These are phyloP conservation scores for Chamaetylas fuelleborni DNA, from an alignment of 2,113 vertebrate species.

Conservation along the genomic window DNA sequence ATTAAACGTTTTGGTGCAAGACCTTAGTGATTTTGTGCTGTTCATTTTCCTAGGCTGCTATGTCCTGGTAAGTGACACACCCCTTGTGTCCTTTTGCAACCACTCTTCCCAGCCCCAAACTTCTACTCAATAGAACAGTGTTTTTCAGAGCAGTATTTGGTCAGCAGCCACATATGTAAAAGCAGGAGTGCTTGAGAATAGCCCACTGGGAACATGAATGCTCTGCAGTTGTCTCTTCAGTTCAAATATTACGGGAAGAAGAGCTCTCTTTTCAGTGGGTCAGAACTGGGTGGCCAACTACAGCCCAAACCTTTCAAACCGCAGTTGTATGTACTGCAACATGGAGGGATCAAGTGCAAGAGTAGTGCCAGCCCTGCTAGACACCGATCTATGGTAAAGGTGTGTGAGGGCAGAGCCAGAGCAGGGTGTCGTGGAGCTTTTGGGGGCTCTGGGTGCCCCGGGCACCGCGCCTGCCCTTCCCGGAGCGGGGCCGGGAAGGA, in stretches of 20 bases:
- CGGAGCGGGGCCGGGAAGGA: not conserved
- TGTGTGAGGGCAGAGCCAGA: accelerated
- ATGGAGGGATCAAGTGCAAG: not conserved
- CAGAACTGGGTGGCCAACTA: accelerated
- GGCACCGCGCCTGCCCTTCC: not conserved
- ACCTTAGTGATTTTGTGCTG: not conserved
- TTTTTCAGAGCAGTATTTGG: not conserved
- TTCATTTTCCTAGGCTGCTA: not conserved
- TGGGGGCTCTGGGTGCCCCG: too few relatives aligned
- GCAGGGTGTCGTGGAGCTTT: accelerated
- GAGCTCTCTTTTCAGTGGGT: not conserved
- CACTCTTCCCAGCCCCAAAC: accelerated
- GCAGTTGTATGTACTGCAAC: accelerated
- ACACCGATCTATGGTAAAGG: accelerated
- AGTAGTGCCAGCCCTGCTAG: not conserved
- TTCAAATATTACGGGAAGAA: not conserved
- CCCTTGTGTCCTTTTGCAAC: not conserved
- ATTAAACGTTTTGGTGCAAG: not conserved
- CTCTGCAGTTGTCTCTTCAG: not conserved
- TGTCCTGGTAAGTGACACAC: not conserved
- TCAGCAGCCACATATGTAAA: not conserved
- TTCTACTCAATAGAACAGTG: not conserved
- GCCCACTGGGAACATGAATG: not conserved
- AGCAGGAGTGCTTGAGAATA: not conserved
- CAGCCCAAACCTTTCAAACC: not conserved